A percentile compares a stretch with the other conserved stretches of the same genome.
phyloP scores from a whole-genome alignment of 2,113 vertebrate genomes.

The Ivindomyrus marchei region DNA sequence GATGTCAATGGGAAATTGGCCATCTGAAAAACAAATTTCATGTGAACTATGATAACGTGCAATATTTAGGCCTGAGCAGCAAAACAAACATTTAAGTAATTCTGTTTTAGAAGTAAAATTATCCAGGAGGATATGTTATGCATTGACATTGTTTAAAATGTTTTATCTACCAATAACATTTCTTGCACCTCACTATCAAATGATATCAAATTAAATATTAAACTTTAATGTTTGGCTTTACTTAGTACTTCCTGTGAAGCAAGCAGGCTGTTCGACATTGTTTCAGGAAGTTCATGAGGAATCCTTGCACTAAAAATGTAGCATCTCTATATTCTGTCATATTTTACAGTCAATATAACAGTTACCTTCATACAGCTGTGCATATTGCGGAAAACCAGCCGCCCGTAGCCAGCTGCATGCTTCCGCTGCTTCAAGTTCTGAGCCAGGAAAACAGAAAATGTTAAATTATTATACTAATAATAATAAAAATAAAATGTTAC shows the following conservation, averaged over 20 bases:
- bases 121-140: background rate
- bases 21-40: constrained; percentile 38
- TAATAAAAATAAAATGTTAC: background rate
- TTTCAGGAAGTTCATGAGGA: background rate
- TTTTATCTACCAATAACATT: background rate
- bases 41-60: background rate
- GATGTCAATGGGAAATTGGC: constrained; percentile 66
- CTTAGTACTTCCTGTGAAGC: background rate
- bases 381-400: background rate
- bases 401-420: background rate
- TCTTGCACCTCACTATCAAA: background rate
- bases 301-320: background rate
- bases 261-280: background rate
- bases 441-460: background rate
- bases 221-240: background rate
- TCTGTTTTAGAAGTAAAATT: background rate
- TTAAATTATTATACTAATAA: background rate
- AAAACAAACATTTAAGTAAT: background rate
- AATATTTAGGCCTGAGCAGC: background rate
- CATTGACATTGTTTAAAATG: background rate
- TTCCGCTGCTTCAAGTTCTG: background rate
- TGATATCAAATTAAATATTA: background rate
- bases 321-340: background rate
- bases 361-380: background rate
- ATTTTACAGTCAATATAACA: background rate